Base-by-base conservation (phyloP, 2,113 vertebrate species). In the Corythornis vintsioides region DNA sequence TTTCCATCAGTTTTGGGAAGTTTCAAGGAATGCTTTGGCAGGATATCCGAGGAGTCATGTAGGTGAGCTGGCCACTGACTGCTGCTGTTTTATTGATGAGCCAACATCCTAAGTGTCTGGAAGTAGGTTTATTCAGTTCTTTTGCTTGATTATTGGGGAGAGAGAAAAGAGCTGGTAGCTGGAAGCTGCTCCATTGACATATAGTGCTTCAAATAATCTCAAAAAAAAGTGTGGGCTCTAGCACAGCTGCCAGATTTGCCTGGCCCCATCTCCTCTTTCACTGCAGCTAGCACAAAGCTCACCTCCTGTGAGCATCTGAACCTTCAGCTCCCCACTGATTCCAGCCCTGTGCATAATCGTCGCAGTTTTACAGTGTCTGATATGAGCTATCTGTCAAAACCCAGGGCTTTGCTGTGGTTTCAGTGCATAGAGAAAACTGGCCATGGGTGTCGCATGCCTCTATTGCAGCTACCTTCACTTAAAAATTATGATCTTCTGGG, bases 211-310 rank as follows among this genome's bases (percentile, higher is more conserved):
- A 61, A 70, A 66, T 66, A 0, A 1, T 52, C 40, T 56, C 61
- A 15, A 28, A 88, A 60, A 60, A 52, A 35, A 57, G 13, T 3
- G 8, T 28, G 33, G 19, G 29, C 40, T 75, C 15, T 42, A 65
- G 35, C 29, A 65, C 21, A 18, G 15, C 19, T 75, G 40, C 15
- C 56, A 81, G 22, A 77, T 77, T 20, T 81, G 61, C 57, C 31
- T 86, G 72, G 3, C 7, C 14, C 16, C 33, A 42, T 16, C 33
- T 42, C 79, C 65, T 76, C 35, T 29, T 66, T 70, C 25, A 7
- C 15, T 52, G 70, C 2, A 0, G 10, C 74, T 59, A 75, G 35
- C 7, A 20, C 0, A 0, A 38, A 12, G 42, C 33, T 55, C 33
- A 1, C 52, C n/a, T 50, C 29, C 33, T 43, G 52, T 38, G 11